A percentile compares a stretch with the other conserved stretches of the same genome.
Evolutionary conservation across 2,888 invertebrate species (phyloP).

Genomic region (Drosophila eohydei): DNA sequence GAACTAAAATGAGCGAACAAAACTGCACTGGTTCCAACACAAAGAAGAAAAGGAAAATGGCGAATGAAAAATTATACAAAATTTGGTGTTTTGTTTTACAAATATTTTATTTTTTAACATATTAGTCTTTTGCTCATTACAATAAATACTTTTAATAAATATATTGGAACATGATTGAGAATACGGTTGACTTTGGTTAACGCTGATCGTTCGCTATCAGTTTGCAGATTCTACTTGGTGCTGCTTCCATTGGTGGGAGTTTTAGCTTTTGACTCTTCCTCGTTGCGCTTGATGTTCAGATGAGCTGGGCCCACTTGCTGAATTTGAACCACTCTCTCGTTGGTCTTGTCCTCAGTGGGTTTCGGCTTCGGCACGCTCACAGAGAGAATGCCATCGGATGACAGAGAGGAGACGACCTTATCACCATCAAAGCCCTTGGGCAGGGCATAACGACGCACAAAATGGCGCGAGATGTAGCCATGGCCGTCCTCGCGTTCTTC

Average conservation of each 20-base stretch:
- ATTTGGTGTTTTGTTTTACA: background rate
- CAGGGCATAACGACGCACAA: constrained; percentile 90
- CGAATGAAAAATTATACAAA: background rate
- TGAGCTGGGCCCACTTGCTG: constrained; percentile 87
- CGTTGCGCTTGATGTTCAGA: constrained; percentile 75
- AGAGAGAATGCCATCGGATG: constrained; percentile 90
- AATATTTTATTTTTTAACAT: constrained; percentile 9
- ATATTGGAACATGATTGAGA: constrained; percentile 1
- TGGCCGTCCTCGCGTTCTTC: constrained; percentile 90
- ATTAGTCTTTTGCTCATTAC: constrained; percentile 20
- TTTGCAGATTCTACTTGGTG: constrained; percentile 8
- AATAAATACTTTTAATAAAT: constrained; percentile 18
- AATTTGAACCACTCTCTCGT: constrained; percentile 86
- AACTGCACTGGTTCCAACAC: background rate
- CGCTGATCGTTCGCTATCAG: background rate
- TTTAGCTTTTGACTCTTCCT: constrained; percentile 16
- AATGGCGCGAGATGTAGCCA: constrained; percentile 91
- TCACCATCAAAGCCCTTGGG: constrained; percentile 91
- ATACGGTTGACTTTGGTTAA: constrained; percentile 3
- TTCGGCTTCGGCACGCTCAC: constrained; percentile 89
- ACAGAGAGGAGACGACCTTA: constrained; percentile 90
- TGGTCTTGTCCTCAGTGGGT: constrained; percentile 76
- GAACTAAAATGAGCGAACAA: constrained; percentile 2
- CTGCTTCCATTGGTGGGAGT: constrained; percentile 21
- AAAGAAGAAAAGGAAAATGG: background rate